Conservation (phyloP, 2,888 invertebrate species). For the Polyploca ridens region DNA sequence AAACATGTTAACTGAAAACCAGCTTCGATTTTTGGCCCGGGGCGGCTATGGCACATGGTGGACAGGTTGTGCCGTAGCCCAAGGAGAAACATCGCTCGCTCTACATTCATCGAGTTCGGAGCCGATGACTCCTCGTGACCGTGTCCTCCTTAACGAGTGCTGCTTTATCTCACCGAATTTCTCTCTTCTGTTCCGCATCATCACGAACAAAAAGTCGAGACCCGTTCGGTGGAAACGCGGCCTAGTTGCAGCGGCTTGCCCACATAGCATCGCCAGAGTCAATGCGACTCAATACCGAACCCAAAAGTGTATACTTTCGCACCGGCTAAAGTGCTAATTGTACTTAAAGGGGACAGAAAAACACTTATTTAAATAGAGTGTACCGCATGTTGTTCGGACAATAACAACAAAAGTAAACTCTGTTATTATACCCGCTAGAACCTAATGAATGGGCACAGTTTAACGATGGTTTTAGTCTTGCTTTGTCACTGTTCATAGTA, state of each 20-base stretch:
- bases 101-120: constrained; percentile 75
- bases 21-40: constrained; percentile 52
- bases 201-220: constrained; percentile 80
- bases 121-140: constrained; percentile 82
- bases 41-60: constrained; percentile 53
- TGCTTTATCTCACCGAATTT: constrained; percentile 81
- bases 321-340: constrained; percentile 54
- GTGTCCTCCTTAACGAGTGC: constrained; percentile 78
- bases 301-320: constrained; percentile 51
- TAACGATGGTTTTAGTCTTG: constrained; percentile 5
- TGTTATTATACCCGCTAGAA: constrained; percentile 19
- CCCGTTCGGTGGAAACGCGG: constrained; percentile 77
- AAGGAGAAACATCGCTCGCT: constrained; percentile 76
- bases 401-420: constrained; percentile 33
- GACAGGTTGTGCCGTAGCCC: constrained; percentile 66
- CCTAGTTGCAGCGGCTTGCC: constrained; percentile 69
- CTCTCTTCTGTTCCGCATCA: constrained; percentile 81
- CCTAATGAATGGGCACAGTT: constrained; percentile 11
- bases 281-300: constrained; percentile 42
- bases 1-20: constrained; percentile 32
- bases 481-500: not conserved
- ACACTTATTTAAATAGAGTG: constrained; percentile 42
- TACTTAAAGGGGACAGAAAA: constrained; percentile 48
- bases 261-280: constrained; percentile 46
- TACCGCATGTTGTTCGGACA: constrained; percentile 34